Evolutionary conservation across 2,888 invertebrate species (phyloP).

Genomic region (Sminthurinus aureus): DNA sequence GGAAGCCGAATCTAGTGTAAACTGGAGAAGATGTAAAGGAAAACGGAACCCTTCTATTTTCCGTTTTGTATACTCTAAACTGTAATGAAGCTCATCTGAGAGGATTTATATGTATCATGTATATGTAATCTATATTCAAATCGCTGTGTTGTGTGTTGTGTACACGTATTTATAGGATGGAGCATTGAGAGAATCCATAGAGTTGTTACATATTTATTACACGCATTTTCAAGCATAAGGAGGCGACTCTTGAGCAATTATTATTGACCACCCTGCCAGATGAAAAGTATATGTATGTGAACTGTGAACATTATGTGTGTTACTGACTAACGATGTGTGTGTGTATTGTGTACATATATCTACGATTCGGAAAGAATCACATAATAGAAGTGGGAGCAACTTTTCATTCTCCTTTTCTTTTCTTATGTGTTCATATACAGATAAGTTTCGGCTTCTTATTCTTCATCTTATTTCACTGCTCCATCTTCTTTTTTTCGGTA

Average conservation of each 20-base stretch:
- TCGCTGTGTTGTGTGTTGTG: no score
- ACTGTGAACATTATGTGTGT: background rate
- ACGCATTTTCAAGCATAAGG: background rate
- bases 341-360: background rate
- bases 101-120: no score
- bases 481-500: background rate
- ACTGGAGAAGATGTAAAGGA: no score
- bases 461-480: background rate
- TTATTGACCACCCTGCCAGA: background rate
- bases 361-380: conserved; percentile 28
- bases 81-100: no score
- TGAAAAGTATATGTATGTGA: background rate
- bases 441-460: background rate
- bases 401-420: conserved; percentile 22
- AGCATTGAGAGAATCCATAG: background rate
- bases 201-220: background rate
- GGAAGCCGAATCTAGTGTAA: no score
- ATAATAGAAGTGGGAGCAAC: conserved; percentile 25
- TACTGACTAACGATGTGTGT: background rate
- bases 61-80: no score
- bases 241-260: background rate
- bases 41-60: no score
- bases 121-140: no score
- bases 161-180: no score
- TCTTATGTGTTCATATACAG: no score